phyloP scores from a whole-genome alignment of 2,888 invertebrate genomes.

The Diarsia mendica region DNA sequence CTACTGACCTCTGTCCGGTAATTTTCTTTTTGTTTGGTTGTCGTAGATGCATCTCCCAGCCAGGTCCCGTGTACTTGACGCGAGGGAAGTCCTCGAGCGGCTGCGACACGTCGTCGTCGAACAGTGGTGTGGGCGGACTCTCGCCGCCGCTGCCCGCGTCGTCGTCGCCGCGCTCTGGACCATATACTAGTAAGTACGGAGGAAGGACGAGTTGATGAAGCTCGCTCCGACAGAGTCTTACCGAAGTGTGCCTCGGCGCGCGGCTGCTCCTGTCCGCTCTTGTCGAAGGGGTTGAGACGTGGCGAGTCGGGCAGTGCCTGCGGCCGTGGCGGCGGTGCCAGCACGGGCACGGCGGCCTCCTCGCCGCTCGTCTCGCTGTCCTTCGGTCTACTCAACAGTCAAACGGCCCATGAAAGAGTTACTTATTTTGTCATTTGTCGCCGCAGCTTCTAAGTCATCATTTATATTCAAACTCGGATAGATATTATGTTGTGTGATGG shows the following conservation, averaged over 20 bases:
- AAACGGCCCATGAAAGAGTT: neutral
- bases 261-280: conserved; percentile 85
- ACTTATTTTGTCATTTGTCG: neutral
- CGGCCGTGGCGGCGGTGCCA: conserved; percentile 93
- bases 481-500: neutral
- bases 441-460: neutral
- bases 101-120: conserved; percentile 97
- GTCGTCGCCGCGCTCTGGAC: conserved; percentile 64
- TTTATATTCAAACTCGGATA: neutral
- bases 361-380: conserved; percentile 77
- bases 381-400: conserved; percentile 86
- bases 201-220: neutral
- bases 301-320: conserved; percentile 89
- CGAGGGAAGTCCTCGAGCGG: conserved; percentile 98
- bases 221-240: conserved; percentile 34
- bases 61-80: conserved; percentile 93
- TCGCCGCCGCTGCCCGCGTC: conserved; percentile 87
- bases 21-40: conserved; percentile 99
- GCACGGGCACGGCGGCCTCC: conserved; percentile 90
- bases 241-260: conserved; percentile 71
- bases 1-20: conserved; percentile 93
- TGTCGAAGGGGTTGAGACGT: conserved; percentile 95
- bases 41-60: conserved; percentile 99
- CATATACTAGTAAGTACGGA: neutral
- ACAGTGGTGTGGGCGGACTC: conserved; percentile 97